Conservation (phyloP, 2,797 vertebrate genomes). For the Lacerta bilineata region DNA sequence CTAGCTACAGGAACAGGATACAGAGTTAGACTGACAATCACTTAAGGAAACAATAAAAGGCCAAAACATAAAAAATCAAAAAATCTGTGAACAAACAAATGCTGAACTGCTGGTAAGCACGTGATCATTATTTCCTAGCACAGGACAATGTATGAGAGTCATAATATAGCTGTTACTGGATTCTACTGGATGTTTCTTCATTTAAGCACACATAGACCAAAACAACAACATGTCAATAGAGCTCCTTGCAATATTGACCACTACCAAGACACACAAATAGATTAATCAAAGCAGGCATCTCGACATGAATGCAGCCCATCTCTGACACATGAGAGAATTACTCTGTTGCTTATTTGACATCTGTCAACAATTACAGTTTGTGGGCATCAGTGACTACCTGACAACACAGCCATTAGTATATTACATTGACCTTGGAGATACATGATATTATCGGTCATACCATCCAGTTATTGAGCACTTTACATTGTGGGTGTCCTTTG, state of each 20-base stretch:
- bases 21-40: not conserved
- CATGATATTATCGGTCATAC: not conserved
- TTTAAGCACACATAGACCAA: not conserved
- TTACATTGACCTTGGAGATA: not conserved
- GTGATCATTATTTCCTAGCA: slow-evolving; percentile 13
- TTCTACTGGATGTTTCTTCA: not conserved
- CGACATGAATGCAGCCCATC: not conserved
- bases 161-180: not conserved
- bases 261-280: not conserved
- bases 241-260: slow-evolving; percentile 9
- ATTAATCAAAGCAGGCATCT: slow-evolving; percentile 1
- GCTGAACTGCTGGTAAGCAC: not conserved
- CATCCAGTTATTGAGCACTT: not conserved
- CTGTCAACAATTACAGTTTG: slow-evolving; percentile 11
- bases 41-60: slow-evolving; percentile 1
- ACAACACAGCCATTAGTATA: slow-evolving; percentile 32
- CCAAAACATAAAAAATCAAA: no score
- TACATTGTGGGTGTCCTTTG: no score
- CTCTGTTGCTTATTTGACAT: slow-evolving; percentile 5
- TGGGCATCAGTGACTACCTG: not conserved
- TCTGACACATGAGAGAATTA: slow-evolving; percentile 10
- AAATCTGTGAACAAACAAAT: not conserved
- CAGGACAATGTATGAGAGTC: not conserved
- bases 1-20: not conserved
- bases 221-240: not conserved